Conservation (phyloP, 2,888 invertebrate genomes). For the Liposcelis brunnea region DNA sequence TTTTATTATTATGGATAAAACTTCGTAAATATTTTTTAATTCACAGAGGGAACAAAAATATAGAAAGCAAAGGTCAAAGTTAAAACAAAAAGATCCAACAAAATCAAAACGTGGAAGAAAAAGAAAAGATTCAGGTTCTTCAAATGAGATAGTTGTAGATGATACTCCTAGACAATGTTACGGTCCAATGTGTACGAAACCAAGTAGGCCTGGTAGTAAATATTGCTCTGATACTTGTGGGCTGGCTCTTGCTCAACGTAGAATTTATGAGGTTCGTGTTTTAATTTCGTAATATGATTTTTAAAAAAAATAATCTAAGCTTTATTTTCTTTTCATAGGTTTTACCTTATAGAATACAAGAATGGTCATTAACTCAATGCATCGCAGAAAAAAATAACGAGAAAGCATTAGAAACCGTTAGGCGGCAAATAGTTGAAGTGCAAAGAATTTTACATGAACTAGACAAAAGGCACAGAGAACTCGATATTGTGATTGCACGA, state of each 20-base stretch:
- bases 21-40: neutral
- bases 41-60: no score
- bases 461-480: conserved; percentile 55
- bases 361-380: conserved; percentile 78
- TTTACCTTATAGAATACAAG: conserved; percentile 78
- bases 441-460: conserved; percentile 60
- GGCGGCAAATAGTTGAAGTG: conserved; percentile 62
- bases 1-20: conserved; percentile 4
- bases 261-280: conserved; percentile 54
- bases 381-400: conserved; percentile 69
- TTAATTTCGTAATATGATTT: conserved; percentile 1
- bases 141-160: conserved; percentile 11
- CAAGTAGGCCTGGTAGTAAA: conserved; percentile 66
- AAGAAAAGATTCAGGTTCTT: conserved; percentile 19
- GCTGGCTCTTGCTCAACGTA: conserved; percentile 63
- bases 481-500: conserved; percentile 64
- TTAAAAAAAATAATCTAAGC: neutral
- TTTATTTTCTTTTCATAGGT: conserved; percentile 31
- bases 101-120: conserved; percentile 15
- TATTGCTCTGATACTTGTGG: conserved; percentile 91
- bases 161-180: conserved; percentile 60
- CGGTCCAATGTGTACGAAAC: conserved; percentile 71
- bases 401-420: conserved; percentile 52
- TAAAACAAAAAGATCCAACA: conserved; percentile 10
- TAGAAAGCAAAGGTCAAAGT: no score